Evolutionary conservation across 2,888 invertebrate species (phyloP).

Genomic region (Dasypogon diadema): DNA sequence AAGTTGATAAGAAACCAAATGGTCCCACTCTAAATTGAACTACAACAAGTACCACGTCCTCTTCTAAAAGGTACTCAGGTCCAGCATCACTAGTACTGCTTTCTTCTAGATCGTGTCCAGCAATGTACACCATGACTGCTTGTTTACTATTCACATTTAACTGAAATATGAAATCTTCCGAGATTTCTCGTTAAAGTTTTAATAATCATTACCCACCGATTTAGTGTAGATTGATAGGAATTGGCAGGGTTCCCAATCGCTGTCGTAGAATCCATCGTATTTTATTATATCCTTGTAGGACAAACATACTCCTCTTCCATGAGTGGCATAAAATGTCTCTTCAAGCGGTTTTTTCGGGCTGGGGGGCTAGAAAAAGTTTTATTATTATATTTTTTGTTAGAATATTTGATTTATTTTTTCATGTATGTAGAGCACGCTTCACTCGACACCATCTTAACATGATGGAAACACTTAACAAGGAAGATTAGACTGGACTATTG

Average conservation of each 20-base stretch:
- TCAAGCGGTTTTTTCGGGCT: constrained; percentile 9
- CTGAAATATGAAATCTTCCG: constrained; percentile 47
- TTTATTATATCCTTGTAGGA: not conserved
- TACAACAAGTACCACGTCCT: constrained; percentile 69
- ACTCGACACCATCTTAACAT: no score
- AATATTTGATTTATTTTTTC: no score
- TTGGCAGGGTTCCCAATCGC: constrained; percentile 49
- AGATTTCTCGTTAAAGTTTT: not conserved
- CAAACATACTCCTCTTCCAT: not conserved
- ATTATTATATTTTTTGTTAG: no score
- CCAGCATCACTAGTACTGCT: constrained; percentile 66
- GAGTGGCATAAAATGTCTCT: not conserved
- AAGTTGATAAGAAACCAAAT: constrained; percentile 71
- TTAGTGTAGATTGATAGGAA: constrained; percentile 51
- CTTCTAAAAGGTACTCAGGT: constrained; percentile 68
- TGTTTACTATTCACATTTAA: constrained; percentile 56
- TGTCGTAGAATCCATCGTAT: not conserved
- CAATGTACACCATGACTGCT: constrained; percentile 69
- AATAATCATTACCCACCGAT: constrained; percentile 37
- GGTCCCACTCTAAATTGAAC: constrained; percentile 71
- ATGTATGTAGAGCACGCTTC: no score
- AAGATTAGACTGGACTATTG: no score
- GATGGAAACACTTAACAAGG: no score
- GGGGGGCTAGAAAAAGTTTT: constrained; percentile 21
- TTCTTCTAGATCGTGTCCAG: constrained; percentile 68